Conservation (phyloP, 2,888 invertebrate species). For the Sepioteuthis lessoniana region DNA sequence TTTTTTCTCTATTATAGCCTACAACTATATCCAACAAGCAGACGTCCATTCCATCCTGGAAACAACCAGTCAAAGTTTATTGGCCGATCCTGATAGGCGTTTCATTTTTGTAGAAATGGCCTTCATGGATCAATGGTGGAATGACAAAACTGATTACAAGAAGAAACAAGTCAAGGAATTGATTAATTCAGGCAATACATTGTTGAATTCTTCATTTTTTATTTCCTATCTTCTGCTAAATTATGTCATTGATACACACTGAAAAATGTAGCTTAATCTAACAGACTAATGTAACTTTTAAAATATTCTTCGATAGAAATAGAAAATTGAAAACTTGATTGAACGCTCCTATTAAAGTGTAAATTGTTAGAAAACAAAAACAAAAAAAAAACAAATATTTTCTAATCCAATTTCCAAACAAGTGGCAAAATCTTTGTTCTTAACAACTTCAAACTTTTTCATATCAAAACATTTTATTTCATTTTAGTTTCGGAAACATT, state of each 20-base stretch:
- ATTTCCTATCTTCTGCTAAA: background rate
- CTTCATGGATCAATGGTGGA: conserved; percentile 91
- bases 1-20: background rate
- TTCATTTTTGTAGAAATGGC: conserved; percentile 92
- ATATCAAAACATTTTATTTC: no score
- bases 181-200: conserved; percentile 78
- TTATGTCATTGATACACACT: background rate
- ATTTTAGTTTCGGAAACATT: no score
- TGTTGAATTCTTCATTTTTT: background rate
- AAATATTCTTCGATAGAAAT: no score
- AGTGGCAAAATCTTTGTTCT: no score
- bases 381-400: no score
- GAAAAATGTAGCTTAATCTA: background rate
- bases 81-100: conserved; percentile 80
- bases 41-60: conserved; percentile 94
- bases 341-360: no score
- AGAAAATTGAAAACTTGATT: no score
- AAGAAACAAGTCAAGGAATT: conserved; percentile 81
- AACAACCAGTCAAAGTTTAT: conserved; percentile 82
- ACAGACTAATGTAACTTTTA: no score
- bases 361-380: no score
- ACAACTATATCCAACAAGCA: conserved; percentile 76
- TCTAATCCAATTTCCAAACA: no score
- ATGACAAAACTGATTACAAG: conserved; percentile 80
- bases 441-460: no score